Percentiles rank a stretch among this genome's conserved stretches.
Evolutionary conservation across 2,888 invertebrate species (phyloP).

Genomic region (Deroplatys truncata): DNA sequence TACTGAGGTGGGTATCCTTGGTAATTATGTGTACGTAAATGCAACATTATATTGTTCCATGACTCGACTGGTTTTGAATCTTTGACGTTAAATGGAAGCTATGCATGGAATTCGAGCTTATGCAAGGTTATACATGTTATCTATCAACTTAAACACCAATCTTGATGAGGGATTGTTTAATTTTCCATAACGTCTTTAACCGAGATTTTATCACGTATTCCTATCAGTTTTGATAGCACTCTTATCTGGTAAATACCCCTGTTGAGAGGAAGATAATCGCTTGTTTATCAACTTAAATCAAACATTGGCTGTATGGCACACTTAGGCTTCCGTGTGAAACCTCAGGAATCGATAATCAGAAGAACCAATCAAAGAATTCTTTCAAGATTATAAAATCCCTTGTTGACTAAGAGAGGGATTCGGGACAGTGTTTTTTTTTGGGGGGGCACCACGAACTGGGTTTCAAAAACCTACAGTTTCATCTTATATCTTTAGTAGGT

Average conservation of each 20-base stretch:
- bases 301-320: background rate
- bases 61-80: background rate
- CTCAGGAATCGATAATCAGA: background rate
- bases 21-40: no score
- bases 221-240: background rate
- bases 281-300: background rate
- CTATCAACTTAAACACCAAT: background rate
- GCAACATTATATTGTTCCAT: no score
- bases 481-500: no score
- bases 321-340: background rate
- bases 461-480: no score
- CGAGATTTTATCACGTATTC: no score
- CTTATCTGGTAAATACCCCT: background rate
- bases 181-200: background rate
- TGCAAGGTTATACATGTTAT: background rate
- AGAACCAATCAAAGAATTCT: no score
- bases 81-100: background rate
- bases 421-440: no score
- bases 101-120: background rate
- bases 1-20: no score
- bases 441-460: no score
- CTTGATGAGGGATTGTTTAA: background rate
- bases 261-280: background rate
- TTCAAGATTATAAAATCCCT: no score
- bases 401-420: no score